phyloP scores from a whole-genome alignment of 2,797 vertebrate genomes.

The Ctenopoma multispine region DNA sequence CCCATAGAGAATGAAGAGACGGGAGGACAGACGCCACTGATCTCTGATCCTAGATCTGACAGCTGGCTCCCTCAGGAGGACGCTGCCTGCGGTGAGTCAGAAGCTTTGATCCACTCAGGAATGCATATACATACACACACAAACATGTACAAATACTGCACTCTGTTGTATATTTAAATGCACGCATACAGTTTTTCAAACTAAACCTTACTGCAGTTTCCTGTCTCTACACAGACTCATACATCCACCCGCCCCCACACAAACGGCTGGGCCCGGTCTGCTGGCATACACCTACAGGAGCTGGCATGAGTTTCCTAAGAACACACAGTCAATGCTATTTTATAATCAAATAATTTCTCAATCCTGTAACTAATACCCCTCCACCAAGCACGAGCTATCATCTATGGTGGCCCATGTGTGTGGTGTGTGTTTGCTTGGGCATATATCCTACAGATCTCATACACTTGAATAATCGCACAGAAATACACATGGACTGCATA shows the following conservation, averaged over 20 bases:
- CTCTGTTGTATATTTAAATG: slow-evolving; percentile 39
- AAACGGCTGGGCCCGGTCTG: background rate
- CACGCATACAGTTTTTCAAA: slow-evolving; percentile 40
- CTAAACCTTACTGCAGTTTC: slow-evolving; percentile 37
- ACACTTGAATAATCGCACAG: slow-evolving; percentile 38
- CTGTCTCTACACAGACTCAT: slow-evolving; percentile 24
- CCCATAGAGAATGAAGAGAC: slow-evolving; percentile 64
- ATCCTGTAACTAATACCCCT: slow-evolving; percentile 71
- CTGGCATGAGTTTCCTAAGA: slow-evolving; percentile 65
- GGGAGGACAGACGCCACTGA: slow-evolving; percentile 62
- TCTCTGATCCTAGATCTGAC: slow-evolving; percentile 78
- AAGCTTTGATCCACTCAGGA: slow-evolving; percentile 78
- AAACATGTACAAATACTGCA: slow-evolving; percentile 8
- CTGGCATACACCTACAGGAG: slow-evolving; percentile 15
- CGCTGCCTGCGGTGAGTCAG: slow-evolving; percentile 69
- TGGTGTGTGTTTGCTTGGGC: slow-evolving; percentile 76
- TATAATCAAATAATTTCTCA: slow-evolving; percentile 81
- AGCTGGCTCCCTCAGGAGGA: slow-evolving; percentile 73
- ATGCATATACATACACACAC: slow-evolving; percentile 48
- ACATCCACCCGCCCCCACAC: slow-evolving; percentile 7
- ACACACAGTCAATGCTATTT: slow-evolving; percentile 69
- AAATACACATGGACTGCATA: slow-evolving; percentile 34
- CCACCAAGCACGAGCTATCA: slow-evolving; percentile 57
- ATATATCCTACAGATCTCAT: slow-evolving; percentile 49
- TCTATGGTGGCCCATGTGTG: slow-evolving; percentile 71